phyloP scores from a whole-genome alignment of 2,797 vertebrate species.

The Alauda arvensis region DNA sequence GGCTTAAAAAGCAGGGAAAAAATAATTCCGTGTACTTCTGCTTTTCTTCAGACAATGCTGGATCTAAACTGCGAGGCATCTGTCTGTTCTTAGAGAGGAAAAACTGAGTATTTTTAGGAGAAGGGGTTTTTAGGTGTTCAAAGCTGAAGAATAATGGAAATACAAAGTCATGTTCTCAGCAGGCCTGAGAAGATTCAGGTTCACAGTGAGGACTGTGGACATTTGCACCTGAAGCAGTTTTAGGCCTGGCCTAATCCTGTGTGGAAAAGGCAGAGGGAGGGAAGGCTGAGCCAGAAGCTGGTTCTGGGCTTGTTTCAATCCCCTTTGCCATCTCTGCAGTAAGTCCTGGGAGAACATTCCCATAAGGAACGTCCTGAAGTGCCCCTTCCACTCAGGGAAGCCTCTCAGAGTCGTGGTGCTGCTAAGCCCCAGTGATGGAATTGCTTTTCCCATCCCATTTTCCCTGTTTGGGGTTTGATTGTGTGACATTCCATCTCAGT shows the following conservation, averaged over 20 bases:
- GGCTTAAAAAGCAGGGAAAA: background rate
- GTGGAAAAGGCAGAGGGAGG: background rate
- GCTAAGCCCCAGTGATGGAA: background rate
- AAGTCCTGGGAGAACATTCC: background rate
- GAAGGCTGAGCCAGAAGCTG: background rate
- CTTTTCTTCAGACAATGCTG: background rate
- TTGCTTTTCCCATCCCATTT: background rate
- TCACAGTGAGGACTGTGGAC: background rate
- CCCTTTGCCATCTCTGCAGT: background rate
- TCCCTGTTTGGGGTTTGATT: fast-evolving
- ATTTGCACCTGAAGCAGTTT: background rate
- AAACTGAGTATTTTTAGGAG: background rate
- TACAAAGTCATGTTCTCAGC: background rate
- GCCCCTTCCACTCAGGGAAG: fast-evolving
- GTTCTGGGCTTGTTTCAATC: background rate
- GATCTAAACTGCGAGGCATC: background rate
- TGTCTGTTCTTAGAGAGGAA: background rate
- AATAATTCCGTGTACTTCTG: background rate
- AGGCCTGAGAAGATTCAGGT: background rate
- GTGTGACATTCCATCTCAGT: background rate
- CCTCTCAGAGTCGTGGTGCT: background rate
- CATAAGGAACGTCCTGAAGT: background rate
- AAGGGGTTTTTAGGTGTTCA: background rate
- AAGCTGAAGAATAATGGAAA: background rate
- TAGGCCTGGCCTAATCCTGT: background rate